Evolutionary conservation across 2,113 vertebrate genomes (phyloP).

Genomic region (Engraulis encrasicolus): DNA sequence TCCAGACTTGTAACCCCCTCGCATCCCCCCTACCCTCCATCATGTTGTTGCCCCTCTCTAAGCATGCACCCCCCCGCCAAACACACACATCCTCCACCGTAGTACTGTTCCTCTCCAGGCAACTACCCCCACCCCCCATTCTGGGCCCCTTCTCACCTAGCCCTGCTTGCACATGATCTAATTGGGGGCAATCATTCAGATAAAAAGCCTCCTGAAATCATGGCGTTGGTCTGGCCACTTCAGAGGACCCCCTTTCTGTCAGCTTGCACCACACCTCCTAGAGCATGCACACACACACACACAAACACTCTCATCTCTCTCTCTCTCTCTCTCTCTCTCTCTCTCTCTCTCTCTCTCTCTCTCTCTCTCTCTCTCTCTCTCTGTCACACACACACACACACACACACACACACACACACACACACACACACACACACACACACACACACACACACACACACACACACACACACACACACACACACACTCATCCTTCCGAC

Average conservation of each 20-base stretch:
- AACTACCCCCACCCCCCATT: slow-evolving; percentile 46
- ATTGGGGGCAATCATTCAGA: slow-evolving; percentile 78
- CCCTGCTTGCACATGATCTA: slow-evolving; percentile 68
- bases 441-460: slow-evolving; percentile 45
- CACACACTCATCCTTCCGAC: slow-evolving; percentile 48
- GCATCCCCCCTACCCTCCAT: not conserved
- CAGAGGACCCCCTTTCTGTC: not conserved
- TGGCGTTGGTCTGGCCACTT: slow-evolving; percentile 37
- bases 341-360: too few relatives aligned
- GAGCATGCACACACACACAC: too few relatives aligned
- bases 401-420: not conserved
- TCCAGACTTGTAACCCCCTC: not conserved
- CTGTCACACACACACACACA: too few relatives aligned
- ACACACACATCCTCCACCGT: too few relatives aligned
- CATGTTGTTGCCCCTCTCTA: not conserved
- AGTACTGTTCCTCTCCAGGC: too few relatives aligned
- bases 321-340: too few relatives aligned
- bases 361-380: too few relatives aligned
- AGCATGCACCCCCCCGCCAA: too few relatives aligned
- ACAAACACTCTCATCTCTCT: not conserved
- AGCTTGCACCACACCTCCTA: too few relatives aligned
- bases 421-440: slow-evolving; percentile 10
- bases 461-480: slow-evolving; percentile 53
- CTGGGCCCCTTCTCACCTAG: slow-evolving; percentile 68
- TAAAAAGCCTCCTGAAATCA: slow-evolving; percentile 69